Percentiles rank a stretch among this genome's conserved stretches.
Conservation (phyloP, 1,140 invertebrate genomes). For the Macrotrachela quadricornifera region DNA sequence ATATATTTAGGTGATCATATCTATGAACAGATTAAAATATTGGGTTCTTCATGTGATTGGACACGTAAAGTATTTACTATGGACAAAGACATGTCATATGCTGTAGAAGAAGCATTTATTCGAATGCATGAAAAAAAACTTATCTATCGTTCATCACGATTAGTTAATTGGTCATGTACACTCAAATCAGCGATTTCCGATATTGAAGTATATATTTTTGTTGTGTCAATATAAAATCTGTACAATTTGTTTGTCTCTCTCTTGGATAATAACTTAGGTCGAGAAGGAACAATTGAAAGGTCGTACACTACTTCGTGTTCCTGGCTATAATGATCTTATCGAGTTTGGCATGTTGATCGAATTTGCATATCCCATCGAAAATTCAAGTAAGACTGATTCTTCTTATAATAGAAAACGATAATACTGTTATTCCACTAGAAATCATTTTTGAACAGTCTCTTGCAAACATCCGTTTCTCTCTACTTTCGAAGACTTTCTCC, state of each 20-base stretch:
- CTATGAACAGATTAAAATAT: slow-evolving; percentile 62
- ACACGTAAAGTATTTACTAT: slow-evolving; percentile 76
- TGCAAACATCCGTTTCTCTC: too few species aligned
- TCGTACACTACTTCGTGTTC: slow-evolving; percentile 61
- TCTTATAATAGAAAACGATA: too few species aligned
- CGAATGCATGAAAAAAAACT: slow-evolving; percentile 62
- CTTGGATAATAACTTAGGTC: too few species aligned
- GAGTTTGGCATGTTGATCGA: slow-evolving; percentile 81
- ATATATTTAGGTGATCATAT: slow-evolving; percentile 76
- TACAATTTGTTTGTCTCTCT: slow-evolving; percentile 12
- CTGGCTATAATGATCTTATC: slow-evolving; percentile 63
- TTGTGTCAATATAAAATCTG: neutral
- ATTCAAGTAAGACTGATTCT: slow-evolving; percentile 31
- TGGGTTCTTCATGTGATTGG: slow-evolving; percentile 90
- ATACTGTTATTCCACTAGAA: too few species aligned
- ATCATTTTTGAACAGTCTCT: neutral
- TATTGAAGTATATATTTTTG: slow-evolving; percentile 50
- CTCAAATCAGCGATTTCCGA: slow-evolving; percentile 91
- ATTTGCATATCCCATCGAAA: slow-evolving; percentile 65
- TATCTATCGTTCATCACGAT: slow-evolving; percentile 69
- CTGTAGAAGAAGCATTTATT: slow-evolving; percentile 84
- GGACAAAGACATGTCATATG: slow-evolving; percentile 56
- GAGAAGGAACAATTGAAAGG: slow-evolving; percentile 82
- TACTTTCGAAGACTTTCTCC: neutral
- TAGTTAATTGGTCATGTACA: slow-evolving; percentile 94